A percentile compares a stretch with the other conserved stretches of the same genome.
These are phyloP conservation scores for Nomada lathburiana DNA, from an alignment of 2,888 invertebrate species.

Conservation along the genomic window DNA sequence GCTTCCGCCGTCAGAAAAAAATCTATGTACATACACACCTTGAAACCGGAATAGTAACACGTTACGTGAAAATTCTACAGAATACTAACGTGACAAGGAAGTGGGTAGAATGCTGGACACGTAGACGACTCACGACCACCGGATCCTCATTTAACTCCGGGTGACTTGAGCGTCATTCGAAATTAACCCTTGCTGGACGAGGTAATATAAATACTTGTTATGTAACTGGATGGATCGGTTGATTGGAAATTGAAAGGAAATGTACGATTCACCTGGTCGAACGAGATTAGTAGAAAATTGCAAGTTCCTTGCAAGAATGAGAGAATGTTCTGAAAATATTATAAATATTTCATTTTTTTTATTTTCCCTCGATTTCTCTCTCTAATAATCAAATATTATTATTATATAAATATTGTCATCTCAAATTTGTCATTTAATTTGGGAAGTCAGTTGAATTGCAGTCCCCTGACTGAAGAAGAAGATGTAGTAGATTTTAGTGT, in stretches of 20 bases:
- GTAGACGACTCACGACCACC: constrained; percentile 54
- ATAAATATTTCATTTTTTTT: no score
- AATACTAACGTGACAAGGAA: constrained; percentile 56
- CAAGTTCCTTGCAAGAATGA: no score
- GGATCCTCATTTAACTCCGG: constrained; percentile 58
- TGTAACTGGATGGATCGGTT: not conserved
- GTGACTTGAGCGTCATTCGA: constrained; percentile 42
- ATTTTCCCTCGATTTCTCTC: no score
- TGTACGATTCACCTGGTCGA: not conserved
- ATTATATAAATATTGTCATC: no score
- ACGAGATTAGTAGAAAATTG: no score
- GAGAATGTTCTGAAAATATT: no score
- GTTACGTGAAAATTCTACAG: constrained; percentile 62
- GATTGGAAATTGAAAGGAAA: not conserved
- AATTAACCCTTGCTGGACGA: constrained; percentile 37
- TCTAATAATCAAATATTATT: no score
- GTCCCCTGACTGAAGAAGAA: no score
- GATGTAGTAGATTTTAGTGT: no score
- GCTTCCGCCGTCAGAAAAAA: constrained; percentile 6
- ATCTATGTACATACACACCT: constrained; percentile 39
- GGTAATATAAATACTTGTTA: constrained; percentile 27
- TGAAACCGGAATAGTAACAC: constrained; percentile 64
- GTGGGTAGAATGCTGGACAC: constrained; percentile 48
- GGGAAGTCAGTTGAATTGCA: no score
- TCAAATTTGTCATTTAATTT: no score